phyloP scores from a whole-genome alignment of 2,113 vertebrate species.

The Callipepla squamata region DNA sequence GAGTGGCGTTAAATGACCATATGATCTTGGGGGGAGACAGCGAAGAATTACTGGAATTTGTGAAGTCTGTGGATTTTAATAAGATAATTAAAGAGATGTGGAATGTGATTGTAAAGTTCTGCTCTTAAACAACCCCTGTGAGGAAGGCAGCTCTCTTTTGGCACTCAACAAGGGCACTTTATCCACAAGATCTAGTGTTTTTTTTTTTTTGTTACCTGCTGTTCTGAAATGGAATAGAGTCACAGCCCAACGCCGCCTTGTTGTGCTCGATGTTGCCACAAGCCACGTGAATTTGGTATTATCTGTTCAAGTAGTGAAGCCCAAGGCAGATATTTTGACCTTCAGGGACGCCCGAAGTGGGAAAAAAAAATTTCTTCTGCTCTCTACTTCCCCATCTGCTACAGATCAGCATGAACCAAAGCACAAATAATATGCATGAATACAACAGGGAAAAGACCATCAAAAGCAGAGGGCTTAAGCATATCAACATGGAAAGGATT shows the following conservation, averaged over 20 bases:
- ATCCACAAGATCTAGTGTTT: neutral
- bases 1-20: conserved; percentile 2
- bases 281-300: neutral
- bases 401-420: conserved; percentile 50
- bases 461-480: conserved; percentile 61
- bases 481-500: conserved; percentile 62
- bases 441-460: conserved; percentile 60
- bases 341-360: neutral
- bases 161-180: neutral
- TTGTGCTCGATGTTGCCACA: neutral
- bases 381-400: conserved; percentile 52
- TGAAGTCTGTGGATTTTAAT: conserved; percentile 34
- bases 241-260: neutral
- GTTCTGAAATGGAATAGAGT: neutral
- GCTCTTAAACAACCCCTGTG: conserved; percentile 11
- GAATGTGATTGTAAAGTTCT: neutral
- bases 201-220: conserved; percentile 27
- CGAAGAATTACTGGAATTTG: conserved; percentile 56
- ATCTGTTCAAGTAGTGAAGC: neutral
- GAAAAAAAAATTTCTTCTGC: conserved; percentile 34
- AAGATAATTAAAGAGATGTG: conserved; percentile 30
- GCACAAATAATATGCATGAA: conserved; percentile 49
- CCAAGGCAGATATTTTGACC: conserved; percentile 38
- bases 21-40: conserved; percentile 41
- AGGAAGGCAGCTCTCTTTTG: neutral